A percentile compares a stretch with the other conserved stretches of the same genome.
Conservation (phyloP, 2,113 vertebrate species). For the Heptranchias perlo region DNA sequence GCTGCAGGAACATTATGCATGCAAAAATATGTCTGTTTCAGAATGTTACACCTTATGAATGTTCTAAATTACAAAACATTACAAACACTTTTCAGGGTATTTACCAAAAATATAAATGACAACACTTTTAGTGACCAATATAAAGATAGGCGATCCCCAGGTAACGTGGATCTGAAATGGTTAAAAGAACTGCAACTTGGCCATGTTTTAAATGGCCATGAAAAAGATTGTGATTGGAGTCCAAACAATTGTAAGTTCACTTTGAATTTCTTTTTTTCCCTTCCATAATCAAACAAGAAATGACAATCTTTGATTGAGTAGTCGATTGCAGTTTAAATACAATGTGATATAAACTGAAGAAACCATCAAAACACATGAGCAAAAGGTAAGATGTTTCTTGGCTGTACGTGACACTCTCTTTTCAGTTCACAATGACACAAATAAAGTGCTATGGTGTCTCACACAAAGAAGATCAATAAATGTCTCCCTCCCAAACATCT, state of each 20-base stretch:
- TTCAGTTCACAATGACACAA: constrained; percentile 5
- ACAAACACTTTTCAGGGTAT: background rate
- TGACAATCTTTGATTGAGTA: background rate
- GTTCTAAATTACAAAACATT: constrained; percentile 5
- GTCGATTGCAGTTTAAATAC: background rate
- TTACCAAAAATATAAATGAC: constrained; percentile 22
- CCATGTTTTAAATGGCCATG: background rate
- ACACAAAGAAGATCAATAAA: background rate
- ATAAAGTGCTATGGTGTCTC: constrained; percentile 34
- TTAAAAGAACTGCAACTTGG: background rate
- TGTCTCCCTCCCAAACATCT: background rate
- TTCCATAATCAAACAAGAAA: background rate
- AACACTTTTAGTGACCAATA: background rate
- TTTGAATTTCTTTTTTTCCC: background rate
- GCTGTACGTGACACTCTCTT: background rate
- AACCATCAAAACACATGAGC: background rate
- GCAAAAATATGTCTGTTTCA: background rate
- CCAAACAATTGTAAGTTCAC: background rate
- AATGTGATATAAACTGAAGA: background rate
- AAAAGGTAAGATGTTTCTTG: background rate
- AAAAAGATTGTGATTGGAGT: background rate
- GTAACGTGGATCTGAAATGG: background rate
- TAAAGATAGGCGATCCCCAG: background rate
- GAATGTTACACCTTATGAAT: background rate
- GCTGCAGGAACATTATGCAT: background rate